Base-by-base conservation (phyloP, 2,797 vertebrate genomes). In the Brachyalestes nurse region DNA sequence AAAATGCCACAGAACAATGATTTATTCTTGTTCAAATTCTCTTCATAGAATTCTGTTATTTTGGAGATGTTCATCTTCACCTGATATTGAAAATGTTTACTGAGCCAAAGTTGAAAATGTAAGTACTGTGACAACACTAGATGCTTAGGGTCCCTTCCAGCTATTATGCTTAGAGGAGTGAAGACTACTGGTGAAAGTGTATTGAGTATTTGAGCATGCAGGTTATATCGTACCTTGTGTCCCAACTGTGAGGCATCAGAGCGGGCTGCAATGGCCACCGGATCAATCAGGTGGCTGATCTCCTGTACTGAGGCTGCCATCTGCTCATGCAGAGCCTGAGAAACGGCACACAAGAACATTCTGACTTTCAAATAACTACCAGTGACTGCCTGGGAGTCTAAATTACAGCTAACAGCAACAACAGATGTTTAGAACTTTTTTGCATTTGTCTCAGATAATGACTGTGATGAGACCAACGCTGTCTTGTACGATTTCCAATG, bases 231-330 rank as follows among this genome's bases (percentile, higher is more conserved):
- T 91, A 98, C 98, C 97, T 99, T 99, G 92, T 99, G 98, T 69
- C 98, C 98, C 49, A 99, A 91, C 83, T 99, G 97, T 0, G 98
- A 99, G 65, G 97, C 97, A 81, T 99, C 97, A 0, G 96, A 96
- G 9, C 95, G 93, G 0, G 97, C 97, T 0, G 97, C 97, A 0
- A 95, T 88, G 45, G 96, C 97, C 71, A 99, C 95, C 0, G 98
- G 97, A 78, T 99, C 97, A 0, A 99, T 99, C 82, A 99, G 89
- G 89, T 97, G 95, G 85, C 95, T 98, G 90, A 99, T 99, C 89
- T 99, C 97, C 80, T 99, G 97, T 1, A 99, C 97, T 0, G 98
- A 97, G 0, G 96, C 97, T 6, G 97, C 96, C 97, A 99, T 98
- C 92, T 99, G 97, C 83, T 96, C 97, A 80, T 99, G 97, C 83